Evolutionary conservation across 2,113 vertebrate species (phyloP).

Genomic region (Desmodus rotundus): DNA sequence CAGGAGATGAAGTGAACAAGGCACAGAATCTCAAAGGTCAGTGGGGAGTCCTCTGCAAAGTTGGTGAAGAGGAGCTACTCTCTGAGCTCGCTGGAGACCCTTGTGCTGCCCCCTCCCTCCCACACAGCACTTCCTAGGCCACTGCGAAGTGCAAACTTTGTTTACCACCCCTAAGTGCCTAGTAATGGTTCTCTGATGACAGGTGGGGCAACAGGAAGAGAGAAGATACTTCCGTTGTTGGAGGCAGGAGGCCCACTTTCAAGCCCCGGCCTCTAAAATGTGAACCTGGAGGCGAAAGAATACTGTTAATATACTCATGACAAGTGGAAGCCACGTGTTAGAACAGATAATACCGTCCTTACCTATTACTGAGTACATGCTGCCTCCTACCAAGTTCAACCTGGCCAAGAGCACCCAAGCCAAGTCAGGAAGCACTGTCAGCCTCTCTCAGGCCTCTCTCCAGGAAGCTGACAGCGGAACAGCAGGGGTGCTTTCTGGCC

Average conservation of each 20-base stretch:
- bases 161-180: too few species aligned
- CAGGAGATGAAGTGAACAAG: background rate
- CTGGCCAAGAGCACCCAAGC: background rate
- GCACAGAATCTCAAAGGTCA: too few species aligned
- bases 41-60: background rate
- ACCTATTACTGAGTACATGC: background rate
- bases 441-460: too few species aligned
- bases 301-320: background rate
- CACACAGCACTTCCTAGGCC: background rate
- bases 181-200: background rate
- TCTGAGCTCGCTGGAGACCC: background rate
- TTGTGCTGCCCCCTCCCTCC: background rate
- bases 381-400: background rate
- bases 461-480: background rate
- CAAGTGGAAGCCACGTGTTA: background rate
- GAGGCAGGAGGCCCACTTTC: background rate
- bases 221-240: background rate
- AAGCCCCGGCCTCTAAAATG: background rate
- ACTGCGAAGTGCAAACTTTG: background rate
- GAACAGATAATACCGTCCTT: background rate
- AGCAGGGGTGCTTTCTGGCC: background rate
- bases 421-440: background rate
- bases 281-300: background rate
- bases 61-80: background rate
- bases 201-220: too few species aligned